Base-by-base conservation (phyloP, 2,888 invertebrate species). In the Drosophila atripex region DNA sequence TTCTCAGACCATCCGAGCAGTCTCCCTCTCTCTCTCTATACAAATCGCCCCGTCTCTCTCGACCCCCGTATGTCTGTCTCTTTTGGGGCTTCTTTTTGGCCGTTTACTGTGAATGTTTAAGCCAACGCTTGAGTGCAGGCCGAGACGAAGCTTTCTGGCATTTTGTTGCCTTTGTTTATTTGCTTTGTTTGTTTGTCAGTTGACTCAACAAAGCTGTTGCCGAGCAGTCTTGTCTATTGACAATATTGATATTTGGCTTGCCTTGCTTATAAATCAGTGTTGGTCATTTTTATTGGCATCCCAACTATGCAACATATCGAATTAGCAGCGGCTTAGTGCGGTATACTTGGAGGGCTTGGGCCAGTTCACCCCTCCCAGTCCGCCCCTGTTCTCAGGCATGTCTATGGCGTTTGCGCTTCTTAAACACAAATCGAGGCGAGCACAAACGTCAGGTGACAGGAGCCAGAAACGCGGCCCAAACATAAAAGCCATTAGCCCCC, bases 191-290 rank as follows among this genome's bases (percentile, higher is more conserved):
- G 23, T 43, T 57, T 49, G 71, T 60, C 66, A 72, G 70, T 53
- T 71, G 61, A 66, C 69, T 55, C 56, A 71, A 58, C 84, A 73
- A 38, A 54, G 58, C 71, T 23, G 71, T 70, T 65, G 65, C 72
- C 78, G 69, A 63, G 75, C 80, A 66, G 80, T 77, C 21, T 49
- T 53, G 73, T 69, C 85, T 80, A 80, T 86, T 78, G 78, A 88
- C 75, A 86, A 80, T 65, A 51, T 45, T 63, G 63, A 51, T 85
- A 82, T 78, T 88, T 73, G 59, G 71, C 66, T 84, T 78, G 80
- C 86, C 88, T 85, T 87, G 88, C 86, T 79, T 88, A 88, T 78
- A 87, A 87, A 88, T 87, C 88, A 78, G 65, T 76, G 75, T 88
- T 88, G 88, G 79, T 77, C 75, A 77, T 54, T 75, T 68, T 86